Evolutionary conservation across 2,888 invertebrate genomes (phyloP), one percentile per base, ranked within the genome.

Genomic region (Ctenicera cuprea): DNA sequence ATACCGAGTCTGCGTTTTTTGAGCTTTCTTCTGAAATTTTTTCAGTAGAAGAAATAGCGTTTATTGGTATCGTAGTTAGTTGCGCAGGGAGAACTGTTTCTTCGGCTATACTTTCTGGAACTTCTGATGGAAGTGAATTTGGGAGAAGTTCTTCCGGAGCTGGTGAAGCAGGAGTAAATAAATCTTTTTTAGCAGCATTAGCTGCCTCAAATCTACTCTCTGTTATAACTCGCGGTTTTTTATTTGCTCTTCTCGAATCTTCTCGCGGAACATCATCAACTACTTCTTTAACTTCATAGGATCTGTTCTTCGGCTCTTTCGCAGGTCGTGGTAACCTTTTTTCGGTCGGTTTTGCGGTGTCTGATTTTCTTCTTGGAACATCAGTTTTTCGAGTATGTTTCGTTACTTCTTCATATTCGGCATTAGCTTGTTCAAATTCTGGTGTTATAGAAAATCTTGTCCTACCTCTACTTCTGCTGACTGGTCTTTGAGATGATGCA

Each of bases 221-320:
- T 1, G 85, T 84, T 30, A 85, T 74, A 20, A 85, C 84, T 70
- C 83, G 80, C 0, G 85, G 79, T 75, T 82, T 84, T 73, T 81
- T 80, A 63, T 77, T 78, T 5, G 33, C 12, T n/a, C 43, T 64
- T 33, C 59, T 38, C 14, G 78, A 77, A 2, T 82, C 77, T 66
- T 83, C 82, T 70, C 82, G 80, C 16, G 86, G 85, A 61, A 84
- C 81, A 52, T 87, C 87, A 64, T 87, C 86, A 7, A 86, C 73
- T 4, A 81, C 64, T 82, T 87, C 87, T 77, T 85, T 78, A n/a
- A 87, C 87, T 78, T 86, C 70, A 41, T 71, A 66, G n/a, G 61
- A n/a, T 59, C 57, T 12, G 52, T 66, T 43, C 12, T 50, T 1
- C 4, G 20, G 9, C 11, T 54, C 18, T 64, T 64, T 38, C 8